A percentile compares a stretch with the other conserved stretches of the same genome.
phyloP scores from a whole-genome alignment of 2,797 vertebrate genomes.

The Leontopithecus rosalia region DNA sequence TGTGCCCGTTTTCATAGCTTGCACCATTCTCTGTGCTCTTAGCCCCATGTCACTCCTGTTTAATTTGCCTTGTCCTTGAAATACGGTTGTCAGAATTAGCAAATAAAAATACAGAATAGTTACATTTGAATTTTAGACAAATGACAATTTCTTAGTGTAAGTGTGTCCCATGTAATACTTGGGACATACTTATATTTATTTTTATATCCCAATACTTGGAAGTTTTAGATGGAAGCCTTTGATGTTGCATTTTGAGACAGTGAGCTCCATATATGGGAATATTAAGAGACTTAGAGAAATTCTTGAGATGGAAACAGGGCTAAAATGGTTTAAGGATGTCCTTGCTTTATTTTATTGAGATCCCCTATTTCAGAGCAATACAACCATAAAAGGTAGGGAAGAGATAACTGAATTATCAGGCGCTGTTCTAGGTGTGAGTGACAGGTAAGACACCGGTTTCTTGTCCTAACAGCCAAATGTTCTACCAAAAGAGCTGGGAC shows the following conservation, averaged over 20 bases:
- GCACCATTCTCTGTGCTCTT: background rate
- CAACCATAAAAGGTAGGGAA: background rate
- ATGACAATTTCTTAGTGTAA: background rate
- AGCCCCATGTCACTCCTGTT: background rate
- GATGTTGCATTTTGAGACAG: background rate
- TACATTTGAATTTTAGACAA: slow-evolving; percentile 4
- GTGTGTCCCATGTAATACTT: background rate
- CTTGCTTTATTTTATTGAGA: background rate
- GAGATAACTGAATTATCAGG: background rate
- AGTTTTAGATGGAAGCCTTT: background rate
- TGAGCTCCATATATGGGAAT: background rate
- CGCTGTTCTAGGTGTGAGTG: background rate
- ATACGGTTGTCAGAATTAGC: background rate
- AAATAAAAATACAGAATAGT: background rate
- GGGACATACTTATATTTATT: background rate
- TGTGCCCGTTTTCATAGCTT: background rate
- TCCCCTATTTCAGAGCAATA: background rate
- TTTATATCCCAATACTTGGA: background rate
- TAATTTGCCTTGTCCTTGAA: background rate
- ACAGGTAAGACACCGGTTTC: background rate
- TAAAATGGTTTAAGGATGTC: background rate
- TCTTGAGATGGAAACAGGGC: background rate
- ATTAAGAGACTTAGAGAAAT: background rate
- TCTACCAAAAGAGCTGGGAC: background rate
- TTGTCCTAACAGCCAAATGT: background rate